Evolutionary conservation across 2,113 vertebrate genomes (phyloP).

Genomic region (Tragelaphus imberbis): DNA sequence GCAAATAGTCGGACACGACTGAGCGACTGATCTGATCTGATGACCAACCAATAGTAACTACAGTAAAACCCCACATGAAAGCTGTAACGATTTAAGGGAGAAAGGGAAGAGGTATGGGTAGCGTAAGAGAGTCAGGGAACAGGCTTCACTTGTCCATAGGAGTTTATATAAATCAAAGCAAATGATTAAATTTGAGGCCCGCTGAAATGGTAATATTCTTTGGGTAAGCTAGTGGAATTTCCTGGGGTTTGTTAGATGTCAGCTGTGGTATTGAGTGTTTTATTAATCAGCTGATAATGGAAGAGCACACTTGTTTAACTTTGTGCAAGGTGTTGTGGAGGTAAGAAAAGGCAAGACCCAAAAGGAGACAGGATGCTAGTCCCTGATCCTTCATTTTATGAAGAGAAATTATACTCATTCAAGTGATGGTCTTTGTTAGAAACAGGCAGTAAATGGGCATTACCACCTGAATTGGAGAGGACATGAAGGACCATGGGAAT

Average conservation of each 20-base stretch:
- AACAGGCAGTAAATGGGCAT: neutral
- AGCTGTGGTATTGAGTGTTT: neutral
- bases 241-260: neutral
- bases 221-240: neutral
- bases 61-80: neutral
- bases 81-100: neutral
- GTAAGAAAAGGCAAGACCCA: neutral
- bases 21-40: too few relatives aligned
- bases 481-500: neutral
- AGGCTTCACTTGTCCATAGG: neutral
- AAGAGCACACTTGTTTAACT: neutral
- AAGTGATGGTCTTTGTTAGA: neutral
- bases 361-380: neutral
- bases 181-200: neutral
- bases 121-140: neutral
- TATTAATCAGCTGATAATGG: neutral
- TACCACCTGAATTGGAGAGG: neutral
- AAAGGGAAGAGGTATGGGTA: neutral
- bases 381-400: neutral
- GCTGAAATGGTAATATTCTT: neutral
- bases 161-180: constrained; percentile 9
- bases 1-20: too few relatives aligned
- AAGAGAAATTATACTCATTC: neutral
- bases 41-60: neutral
- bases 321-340: neutral